phyloP scores from a whole-genome alignment of 2,888 invertebrate genomes.

The Eristalis arbustorum region DNA sequence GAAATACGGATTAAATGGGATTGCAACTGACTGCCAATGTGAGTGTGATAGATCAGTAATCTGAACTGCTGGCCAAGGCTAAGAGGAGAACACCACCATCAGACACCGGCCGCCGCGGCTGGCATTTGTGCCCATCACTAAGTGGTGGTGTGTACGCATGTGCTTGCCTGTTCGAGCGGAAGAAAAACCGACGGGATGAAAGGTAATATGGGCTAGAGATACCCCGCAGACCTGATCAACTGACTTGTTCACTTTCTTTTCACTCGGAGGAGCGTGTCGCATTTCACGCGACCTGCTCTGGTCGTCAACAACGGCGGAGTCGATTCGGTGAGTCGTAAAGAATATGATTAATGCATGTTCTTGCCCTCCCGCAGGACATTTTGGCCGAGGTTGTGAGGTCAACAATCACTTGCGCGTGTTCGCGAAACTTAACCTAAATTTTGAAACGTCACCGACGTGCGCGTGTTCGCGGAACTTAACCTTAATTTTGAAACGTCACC shows the following conservation, averaged over 20 bases:
- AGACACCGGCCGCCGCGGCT: not conserved
- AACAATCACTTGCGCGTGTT: not conserved
- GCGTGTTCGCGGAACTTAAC: not conserved
- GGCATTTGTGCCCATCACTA: conserved; percentile 46
- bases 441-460: not conserved
- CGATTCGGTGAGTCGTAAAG: conserved; percentile 1
- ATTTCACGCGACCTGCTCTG: not conserved
- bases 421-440: not conserved
- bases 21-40: too few species aligned
- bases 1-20: conserved; percentile 52
- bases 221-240: not conserved
- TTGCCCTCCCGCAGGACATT: not conserved
- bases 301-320: not conserved
- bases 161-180: conserved; percentile 18
- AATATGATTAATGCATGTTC: not conserved
- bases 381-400: not conserved
- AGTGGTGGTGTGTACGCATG: conserved; percentile 6
- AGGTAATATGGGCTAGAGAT: conserved; percentile 9
- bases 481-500: not conserved
- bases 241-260: conserved; percentile 23
- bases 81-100: not conserved
- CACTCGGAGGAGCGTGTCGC: not conserved
- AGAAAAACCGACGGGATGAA: not conserved
- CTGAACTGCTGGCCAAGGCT: conserved; percentile 11
- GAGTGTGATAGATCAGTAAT: conserved; percentile 29